Evolutionary conservation across 2,113 vertebrate species (phyloP).

Genomic region (Brachyistius frenatus): DNA sequence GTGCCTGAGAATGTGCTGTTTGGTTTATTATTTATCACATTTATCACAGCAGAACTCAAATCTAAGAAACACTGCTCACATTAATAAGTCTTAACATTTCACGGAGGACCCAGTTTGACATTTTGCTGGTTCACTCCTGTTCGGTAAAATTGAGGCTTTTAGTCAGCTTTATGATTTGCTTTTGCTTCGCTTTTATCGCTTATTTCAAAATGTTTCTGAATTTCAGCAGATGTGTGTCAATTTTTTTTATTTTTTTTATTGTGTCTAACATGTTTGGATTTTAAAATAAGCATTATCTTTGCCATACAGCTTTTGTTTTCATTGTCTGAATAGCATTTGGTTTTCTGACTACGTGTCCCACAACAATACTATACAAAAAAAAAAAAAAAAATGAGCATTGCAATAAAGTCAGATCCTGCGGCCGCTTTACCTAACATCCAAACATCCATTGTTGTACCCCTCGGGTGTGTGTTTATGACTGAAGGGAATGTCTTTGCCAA

Average conservation of each 20-base stretch:
- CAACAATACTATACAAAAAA: not conserved
- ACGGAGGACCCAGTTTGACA: constrained; percentile 15
- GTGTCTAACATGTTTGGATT: constrained; percentile 15
- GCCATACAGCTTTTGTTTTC: constrained; percentile 41
- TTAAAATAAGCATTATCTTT: constrained; percentile 24
- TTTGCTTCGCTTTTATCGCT: no score
- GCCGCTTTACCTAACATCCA: constrained; percentile 52
- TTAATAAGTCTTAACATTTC: constrained; percentile 39
- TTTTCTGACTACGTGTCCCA: constrained; percentile 32
- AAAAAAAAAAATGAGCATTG: constrained; percentile 10
- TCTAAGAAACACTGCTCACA: constrained; percentile 11
- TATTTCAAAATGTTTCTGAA: constrained; percentile 22
- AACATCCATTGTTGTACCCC: constrained; percentile 43
- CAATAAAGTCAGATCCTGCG: constrained; percentile 60
- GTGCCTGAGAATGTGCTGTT: constrained; percentile 6
- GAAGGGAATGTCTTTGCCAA: constrained; percentile 57
- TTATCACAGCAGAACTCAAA: constrained; percentile 8
- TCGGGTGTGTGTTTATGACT: constrained; percentile 61
- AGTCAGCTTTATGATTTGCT: not conserved
- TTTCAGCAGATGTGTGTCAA: not conserved
- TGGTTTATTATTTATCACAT: constrained; percentile 17
- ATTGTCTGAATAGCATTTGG: constrained; percentile 38
- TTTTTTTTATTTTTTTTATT: constrained; percentile 24
- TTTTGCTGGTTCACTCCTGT: constrained; percentile 24
- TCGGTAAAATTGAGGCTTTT: constrained; percentile 30